Percentiles rank a stretch among this genome's conserved stretches.
phyloP scores from a whole-genome alignment of 2,888 invertebrate genomes.

The Chloroclystis v-ata region DNA sequence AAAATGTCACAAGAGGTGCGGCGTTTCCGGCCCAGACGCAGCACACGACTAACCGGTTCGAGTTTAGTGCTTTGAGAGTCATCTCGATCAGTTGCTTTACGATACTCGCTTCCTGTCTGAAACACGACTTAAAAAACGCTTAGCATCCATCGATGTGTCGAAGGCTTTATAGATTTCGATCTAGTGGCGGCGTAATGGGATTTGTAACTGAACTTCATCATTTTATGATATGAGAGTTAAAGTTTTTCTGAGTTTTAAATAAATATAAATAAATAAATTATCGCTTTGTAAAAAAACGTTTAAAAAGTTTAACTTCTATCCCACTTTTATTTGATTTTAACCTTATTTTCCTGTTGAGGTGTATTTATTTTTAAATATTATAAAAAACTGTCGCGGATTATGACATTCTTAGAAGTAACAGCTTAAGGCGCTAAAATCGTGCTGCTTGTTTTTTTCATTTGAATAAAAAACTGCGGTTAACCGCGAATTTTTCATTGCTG shows the following conservation, averaged over 20 bases:
- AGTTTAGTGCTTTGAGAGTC: conserved; percentile 54
- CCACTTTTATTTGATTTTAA: no score
- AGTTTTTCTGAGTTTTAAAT: no score
- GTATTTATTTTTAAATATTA: background rate
- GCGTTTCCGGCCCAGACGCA: conserved; percentile 43
- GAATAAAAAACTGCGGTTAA: background rate
- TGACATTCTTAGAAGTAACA: background rate
- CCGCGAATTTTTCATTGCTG: background rate
- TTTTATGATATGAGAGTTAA: no score
- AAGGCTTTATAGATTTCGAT: conserved; percentile 3
- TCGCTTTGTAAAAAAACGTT: no score
- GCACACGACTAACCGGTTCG: conserved; percentile 72
- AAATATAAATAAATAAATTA: no score
- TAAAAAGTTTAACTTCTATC: no score
- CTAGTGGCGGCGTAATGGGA: background rate
- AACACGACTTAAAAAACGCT: conserved; percentile 28
- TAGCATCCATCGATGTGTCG: background rate
- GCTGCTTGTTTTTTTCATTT: background rate
- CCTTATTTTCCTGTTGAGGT: background rate
- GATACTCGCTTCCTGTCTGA: conserved; percentile 63
- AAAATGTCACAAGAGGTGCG: conserved; percentile 43
- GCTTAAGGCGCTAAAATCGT: background rate
- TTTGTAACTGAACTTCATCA: background rate
- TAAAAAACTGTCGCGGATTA: background rate
- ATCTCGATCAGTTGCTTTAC: conserved; percentile 58